phyloP scores from a whole-genome alignment of 2,113 vertebrate species.

The Myiozetetes cayanensis region DNA sequence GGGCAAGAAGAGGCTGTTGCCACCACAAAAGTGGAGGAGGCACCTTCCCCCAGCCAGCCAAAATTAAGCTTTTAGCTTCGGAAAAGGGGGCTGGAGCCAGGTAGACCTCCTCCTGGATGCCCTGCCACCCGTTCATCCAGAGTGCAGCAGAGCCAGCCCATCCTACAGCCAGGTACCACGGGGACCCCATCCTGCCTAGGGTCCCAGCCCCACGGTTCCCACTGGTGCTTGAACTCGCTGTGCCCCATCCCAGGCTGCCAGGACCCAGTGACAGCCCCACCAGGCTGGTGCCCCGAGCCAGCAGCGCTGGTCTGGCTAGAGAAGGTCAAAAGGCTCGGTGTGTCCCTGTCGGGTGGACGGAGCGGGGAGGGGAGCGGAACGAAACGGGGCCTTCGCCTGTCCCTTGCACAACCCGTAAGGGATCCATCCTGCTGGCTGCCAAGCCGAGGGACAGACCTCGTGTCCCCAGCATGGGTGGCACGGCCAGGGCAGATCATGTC shows the following conservation, averaged over 20 bases:
- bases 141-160: background rate
- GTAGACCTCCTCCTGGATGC: background rate
- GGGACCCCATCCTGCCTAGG: background rate
- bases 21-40: background rate
- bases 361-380: background rate
- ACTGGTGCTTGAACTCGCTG: fast-evolving
- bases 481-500: background rate
- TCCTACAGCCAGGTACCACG: background rate
- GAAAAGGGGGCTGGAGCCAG: background rate
- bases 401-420: background rate
- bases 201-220: background rate
- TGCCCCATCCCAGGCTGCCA: fast-evolving
- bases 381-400: background rate
- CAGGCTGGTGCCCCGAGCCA: background rate
- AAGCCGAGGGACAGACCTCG: background rate
- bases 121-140: background rate
- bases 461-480: background rate
- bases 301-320: background rate
- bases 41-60: background rate
- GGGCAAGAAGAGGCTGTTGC: background rate
- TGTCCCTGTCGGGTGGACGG: background rate
- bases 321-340: conserved; percentile 15
- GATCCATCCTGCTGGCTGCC: conserved; percentile 26
- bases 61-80: background rate
- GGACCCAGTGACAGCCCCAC: background rate